Evolutionary conservation across 2,797 vertebrate species (phyloP).

Genomic region (Hydrolagus colliei): DNA sequence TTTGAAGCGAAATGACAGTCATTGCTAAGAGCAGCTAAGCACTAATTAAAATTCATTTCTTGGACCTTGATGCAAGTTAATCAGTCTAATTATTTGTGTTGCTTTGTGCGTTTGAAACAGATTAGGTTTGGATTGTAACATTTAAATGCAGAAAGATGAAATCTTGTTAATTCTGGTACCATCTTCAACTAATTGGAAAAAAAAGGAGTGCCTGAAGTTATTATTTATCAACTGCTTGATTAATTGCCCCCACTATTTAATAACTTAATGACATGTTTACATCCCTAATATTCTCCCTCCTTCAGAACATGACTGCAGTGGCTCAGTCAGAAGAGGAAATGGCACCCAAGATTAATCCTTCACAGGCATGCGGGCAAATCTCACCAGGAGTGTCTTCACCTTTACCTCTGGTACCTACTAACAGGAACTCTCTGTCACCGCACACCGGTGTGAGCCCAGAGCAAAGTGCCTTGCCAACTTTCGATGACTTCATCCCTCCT

Average conservation of each 20-base stretch:
- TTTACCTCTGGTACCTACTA: slow-evolving; percentile 50
- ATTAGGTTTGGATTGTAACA: neutral
- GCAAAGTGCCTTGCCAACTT: slow-evolving; percentile 56
- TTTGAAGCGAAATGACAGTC: neutral
- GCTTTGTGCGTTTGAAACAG: neutral
- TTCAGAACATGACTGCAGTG: slow-evolving; percentile 55
- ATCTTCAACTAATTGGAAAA: neutral
- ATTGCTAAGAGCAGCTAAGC: neutral
- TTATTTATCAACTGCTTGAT: slow-evolving; percentile 15
- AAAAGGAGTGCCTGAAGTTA: neutral
- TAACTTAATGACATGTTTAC: slow-evolving; percentile 20
- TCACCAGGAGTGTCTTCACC: slow-evolving; percentile 61
- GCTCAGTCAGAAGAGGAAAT: slow-evolving; percentile 20
- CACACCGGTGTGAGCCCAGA: slow-evolving; percentile 57
- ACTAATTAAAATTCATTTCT: neutral
- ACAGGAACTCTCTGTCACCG: slow-evolving; percentile 54
- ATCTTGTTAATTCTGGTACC: neutral
- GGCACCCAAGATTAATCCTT: slow-evolving; percentile 43
- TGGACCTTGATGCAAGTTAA: neutral
- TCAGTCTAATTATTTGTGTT: neutral
- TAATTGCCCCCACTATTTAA: slow-evolving; percentile 16
- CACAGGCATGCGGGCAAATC: slow-evolving; percentile 58
- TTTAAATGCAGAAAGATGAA: neutral
- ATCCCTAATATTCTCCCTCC: slow-evolving; percentile 50
- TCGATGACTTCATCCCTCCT: slow-evolving; percentile 50